Conservation (phyloP, 1,140 invertebrate species). For the Zeugodacus cucurbitae region DNA sequence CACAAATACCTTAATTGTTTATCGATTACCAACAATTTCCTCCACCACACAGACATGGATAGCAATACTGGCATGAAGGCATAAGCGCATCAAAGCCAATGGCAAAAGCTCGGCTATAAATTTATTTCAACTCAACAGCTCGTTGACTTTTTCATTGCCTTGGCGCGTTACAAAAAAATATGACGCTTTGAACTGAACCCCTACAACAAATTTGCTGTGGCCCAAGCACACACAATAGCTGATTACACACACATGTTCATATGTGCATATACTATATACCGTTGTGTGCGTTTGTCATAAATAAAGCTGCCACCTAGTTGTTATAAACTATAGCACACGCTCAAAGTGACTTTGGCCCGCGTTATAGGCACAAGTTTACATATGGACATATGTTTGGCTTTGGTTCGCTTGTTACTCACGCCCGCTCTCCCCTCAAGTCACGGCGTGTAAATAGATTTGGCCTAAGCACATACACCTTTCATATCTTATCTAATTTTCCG, state of each 20-base stretch:
- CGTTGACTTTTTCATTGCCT: constrained; percentile 27
- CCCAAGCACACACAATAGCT: not conserved
- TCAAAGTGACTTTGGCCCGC: not conserved
- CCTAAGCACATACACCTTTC: not conserved
- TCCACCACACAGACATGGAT: no score
- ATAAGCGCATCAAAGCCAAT: not conserved
- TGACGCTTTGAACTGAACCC: constrained; percentile 15
- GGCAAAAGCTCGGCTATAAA: not conserved
- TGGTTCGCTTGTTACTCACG: no score
- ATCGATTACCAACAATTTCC: not conserved
- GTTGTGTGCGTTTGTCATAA: not conserved
- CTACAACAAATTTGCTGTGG: not conserved
- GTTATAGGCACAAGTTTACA: no score
- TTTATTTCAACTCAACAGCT: not conserved
- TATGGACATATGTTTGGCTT: no score
- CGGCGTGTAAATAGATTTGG: not conserved
- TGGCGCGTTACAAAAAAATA: not conserved
- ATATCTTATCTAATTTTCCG: constrained; percentile 28
- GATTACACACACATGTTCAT: not conserved
- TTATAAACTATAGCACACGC: not conserved
- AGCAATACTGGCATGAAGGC: no score
- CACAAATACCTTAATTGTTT: constrained; percentile 13
- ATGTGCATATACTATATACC: not conserved
- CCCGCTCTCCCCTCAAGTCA: not conserved
- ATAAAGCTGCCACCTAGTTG: constrained; percentile 2